Evolutionary conservation across 1,140 invertebrate species (phyloP).

Genomic region (Armadillidium nasatum): DNA sequence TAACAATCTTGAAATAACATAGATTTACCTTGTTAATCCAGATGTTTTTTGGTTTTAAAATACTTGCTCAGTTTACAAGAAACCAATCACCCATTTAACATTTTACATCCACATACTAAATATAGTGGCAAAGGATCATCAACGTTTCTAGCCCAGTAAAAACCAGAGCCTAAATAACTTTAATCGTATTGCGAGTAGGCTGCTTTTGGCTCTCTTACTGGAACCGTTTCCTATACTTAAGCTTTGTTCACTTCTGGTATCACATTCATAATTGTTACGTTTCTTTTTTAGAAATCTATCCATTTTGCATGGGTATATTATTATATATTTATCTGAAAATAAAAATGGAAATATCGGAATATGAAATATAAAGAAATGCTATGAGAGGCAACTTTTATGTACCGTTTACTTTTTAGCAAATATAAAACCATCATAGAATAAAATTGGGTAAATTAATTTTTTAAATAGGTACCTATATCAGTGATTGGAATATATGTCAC

Average conservation of each 20-base stretch:
- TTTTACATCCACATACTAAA: neutral
- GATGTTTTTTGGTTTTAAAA: neutral
- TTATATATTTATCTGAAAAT: constrained; percentile 10
- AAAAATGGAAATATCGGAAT: neutral
- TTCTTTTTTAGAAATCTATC: constrained; percentile 8
- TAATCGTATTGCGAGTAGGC: neutral
- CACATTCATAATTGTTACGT: neutral
- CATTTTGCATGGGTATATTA: neutral
- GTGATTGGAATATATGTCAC: no score
- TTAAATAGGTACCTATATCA: neutral
- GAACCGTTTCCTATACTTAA: neutral
- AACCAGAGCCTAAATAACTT: neutral
- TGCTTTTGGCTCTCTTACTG: constrained; percentile 16
- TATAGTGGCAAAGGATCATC: neutral
- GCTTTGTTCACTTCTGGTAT: constrained; percentile 3
- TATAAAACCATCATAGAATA: neutral
- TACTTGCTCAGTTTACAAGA: constrained; percentile 5
- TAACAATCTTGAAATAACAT: neutral
- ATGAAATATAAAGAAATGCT: neutral
- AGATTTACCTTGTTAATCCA: constrained; percentile 2
- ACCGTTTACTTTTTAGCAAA: no score
- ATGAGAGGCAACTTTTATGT: no score
- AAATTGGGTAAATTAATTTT: neutral
- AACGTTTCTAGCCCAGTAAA: neutral
- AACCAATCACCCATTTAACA: neutral